A percentile compares a stretch with the other conserved stretches of the same genome.
These are phyloP conservation scores for Montipora efflorescens DNA, from an alignment of 64 coral and sea anemone species.

Conservation along the genomic window DNA sequence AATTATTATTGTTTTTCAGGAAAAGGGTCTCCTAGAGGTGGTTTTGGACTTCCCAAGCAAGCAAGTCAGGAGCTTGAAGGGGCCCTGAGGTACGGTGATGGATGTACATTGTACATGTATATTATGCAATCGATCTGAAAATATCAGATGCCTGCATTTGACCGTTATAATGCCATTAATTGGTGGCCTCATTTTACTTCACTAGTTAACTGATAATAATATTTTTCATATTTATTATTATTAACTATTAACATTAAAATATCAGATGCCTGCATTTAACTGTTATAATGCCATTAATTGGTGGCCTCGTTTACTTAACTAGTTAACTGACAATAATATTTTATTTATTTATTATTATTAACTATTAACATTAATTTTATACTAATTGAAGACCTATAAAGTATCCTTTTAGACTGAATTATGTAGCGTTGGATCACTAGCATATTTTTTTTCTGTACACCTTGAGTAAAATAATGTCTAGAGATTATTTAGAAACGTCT, in stretches of 20 bases:
- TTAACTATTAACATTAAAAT: no score
- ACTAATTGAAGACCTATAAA: no score
- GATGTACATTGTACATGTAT: background rate
- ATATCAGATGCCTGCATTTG: no score
- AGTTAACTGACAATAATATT: background rate
- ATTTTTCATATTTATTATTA: background rate
- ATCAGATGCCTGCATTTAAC: no score
- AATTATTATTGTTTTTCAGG: background rate
- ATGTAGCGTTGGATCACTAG: no score
- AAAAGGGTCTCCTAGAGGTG: conserved; percentile 1
- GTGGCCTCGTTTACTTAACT: background rate
- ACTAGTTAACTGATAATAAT: background rate
- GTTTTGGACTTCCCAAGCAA: conserved; percentile 36
- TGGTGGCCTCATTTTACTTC: background rate
- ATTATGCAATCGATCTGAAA: background rate
- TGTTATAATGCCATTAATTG: background rate
- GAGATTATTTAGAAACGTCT: no score
- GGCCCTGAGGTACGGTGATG: background rate
- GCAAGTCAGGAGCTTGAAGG: background rate
- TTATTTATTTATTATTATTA: background rate
- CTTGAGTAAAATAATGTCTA: no score
- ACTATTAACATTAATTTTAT: no score
- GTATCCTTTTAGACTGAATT: no score
- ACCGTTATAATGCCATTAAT: background rate
- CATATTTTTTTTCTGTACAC: no score